Percentiles rank a stretch among this genome's conserved stretches.
phyloP scores from a whole-genome alignment of 2,797 vertebrate species.

The Manis pentadactyla region DNA sequence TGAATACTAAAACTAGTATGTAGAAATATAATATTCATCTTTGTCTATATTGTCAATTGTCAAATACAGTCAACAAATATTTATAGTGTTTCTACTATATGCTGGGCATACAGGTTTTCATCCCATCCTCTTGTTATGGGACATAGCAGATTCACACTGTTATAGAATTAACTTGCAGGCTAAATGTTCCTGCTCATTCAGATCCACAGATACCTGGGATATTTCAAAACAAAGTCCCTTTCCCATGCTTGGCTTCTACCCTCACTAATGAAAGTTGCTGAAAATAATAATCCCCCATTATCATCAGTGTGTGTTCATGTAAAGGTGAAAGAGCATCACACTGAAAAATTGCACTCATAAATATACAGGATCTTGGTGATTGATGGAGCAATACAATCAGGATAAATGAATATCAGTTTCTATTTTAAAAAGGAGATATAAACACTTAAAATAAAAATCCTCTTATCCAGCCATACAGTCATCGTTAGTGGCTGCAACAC shows the following conservation, averaged over 20 bases:
- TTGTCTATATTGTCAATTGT: background rate
- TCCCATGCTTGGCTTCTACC: background rate
- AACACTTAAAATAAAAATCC: conserved; percentile 56
- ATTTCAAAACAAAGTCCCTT: conserved; percentile 62
- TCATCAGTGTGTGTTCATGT: conserved; percentile 58
- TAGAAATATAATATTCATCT: conserved; percentile 3
- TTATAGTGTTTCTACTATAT: background rate
- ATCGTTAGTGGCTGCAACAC: background rate
- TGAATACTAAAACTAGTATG: background rate
- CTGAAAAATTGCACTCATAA: conserved; percentile 78
- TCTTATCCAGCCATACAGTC: conserved; percentile 43
- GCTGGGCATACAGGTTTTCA: background rate
- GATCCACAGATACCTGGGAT: background rate
- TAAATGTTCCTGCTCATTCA: conserved; percentile 4
- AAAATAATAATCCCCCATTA: conserved; percentile 75
- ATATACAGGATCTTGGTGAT: conserved; percentile 79
- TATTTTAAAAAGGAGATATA: conserved; percentile 46
- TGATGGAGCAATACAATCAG: conserved; percentile 72
- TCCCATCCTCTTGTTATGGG: background rate
- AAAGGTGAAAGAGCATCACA: conserved; percentile 84
- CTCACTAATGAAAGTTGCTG: background rate
- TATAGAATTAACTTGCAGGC: background rate
- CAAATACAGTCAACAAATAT: background rate
- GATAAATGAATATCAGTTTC: conserved; percentile 76
- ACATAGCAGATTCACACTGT: conserved; percentile 5